Base-by-base conservation (phyloP, 1,140 invertebrate species). In the Lithobius niger region DNA sequence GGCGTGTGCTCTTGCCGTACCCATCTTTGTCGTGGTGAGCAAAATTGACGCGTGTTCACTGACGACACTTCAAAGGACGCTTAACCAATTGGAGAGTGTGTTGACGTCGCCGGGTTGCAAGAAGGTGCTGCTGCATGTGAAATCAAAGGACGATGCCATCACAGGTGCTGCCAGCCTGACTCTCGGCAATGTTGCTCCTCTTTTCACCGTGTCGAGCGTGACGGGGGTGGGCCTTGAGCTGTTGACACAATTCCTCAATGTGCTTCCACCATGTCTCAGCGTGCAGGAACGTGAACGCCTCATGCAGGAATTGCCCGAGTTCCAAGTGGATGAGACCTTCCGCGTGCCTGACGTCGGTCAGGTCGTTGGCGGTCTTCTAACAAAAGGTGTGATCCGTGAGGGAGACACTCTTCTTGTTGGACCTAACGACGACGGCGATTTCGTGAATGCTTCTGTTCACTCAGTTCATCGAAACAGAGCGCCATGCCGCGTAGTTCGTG, bases 131-230 rank as follows among this genome's bases (percentile, higher is more conserved):
- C 72, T 87, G 54, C 64, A 82, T 42, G 71, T 87, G 0, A 75
- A 76, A 55, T 79, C 73, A 59, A 75, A 81, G 21, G 83, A 87
- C 69, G 83, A 87, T 69, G 80, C 81, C 18, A 79, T 86, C 19
- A 80, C 79, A 36, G 82, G 79, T 42, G 77, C 80, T 25, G 75
- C 76, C 2, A 77, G 78, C 62, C 75, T 80, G 58, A 69, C 78
- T 19, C 75, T 76, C 6, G 74, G 78, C 27, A 79, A 82, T 50
- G 74, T 84, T 52, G 80, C 88, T 42, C 90, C 95, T 10, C 86
- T 98, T 60, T 93, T 98, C 68, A 82, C 80, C 49, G 83, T 96
- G n/a, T 97, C 92, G n/a, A 90, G 85, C 68, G 92, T 98, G 0
- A 90, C 82, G 16, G 95, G 95, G 1, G 76, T 80, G 52, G 90